phyloP scores from a whole-genome alignment of 2,113 vertebrate genomes.

The Bostrychus sinensis region DNA sequence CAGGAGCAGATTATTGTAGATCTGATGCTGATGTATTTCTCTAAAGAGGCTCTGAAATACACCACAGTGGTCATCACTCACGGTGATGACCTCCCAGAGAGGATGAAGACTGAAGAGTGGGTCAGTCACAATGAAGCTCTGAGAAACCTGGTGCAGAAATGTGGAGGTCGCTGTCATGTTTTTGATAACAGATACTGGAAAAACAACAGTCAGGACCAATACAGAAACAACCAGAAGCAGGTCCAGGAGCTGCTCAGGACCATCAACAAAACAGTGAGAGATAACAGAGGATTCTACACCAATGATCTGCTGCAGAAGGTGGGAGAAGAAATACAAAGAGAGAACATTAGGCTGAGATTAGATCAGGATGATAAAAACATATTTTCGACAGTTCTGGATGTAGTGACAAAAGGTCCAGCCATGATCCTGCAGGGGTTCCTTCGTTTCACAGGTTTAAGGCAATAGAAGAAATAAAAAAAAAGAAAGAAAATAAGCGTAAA shows the following conservation, averaged over 20 bases:
- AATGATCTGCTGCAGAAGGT: conserved; percentile 14
- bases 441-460: no score
- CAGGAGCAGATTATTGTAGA: not conserved
- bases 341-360: no score
- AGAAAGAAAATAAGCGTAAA: no score
- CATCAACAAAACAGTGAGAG: conserved; percentile 18
- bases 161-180: conserved; percentile 18
- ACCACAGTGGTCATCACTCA: conserved; percentile 47
- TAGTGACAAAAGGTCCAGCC: no score
- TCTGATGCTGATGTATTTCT: conserved; percentile 5
- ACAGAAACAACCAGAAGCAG: conserved; percentile 44
- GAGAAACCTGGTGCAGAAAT: conserved; percentile 7
- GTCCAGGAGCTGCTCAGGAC: conserved; percentile 38
- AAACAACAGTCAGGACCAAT: not conserved
- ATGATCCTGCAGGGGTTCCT: no score
- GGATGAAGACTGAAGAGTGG: conserved; percentile 14
- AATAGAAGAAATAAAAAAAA: no score
- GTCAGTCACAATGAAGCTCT: accelerated
- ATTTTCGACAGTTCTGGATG: no score
- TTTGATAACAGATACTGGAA: conserved; percentile 56
- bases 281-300: conserved; percentile 47
- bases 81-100: conserved; percentile 1
- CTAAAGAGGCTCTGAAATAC: not conserved
- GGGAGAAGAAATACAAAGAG: not conserved
- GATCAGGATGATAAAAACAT: no score